A percentile compares a stretch with the other conserved stretches of the same genome.
These are phyloP conservation scores for Euwallacea similis DNA, from an alignment of 1,140 invertebrate genomes.

Conservation along the genomic window DNA sequence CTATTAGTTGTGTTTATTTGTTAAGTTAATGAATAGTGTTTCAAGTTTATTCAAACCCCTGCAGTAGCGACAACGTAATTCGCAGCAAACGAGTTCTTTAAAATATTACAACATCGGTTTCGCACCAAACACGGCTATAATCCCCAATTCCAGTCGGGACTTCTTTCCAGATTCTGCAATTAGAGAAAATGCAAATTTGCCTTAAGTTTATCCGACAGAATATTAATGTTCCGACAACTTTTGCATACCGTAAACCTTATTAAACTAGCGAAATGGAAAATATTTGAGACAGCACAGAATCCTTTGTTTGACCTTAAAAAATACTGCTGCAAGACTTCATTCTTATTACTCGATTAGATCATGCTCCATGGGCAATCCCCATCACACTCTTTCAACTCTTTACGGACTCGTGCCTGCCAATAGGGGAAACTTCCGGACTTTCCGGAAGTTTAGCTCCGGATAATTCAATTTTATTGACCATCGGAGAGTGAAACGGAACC, in stretches of 20 bases:
- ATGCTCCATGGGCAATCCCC: background rate
- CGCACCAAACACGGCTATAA: constrained; percentile 25
- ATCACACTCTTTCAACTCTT: constrained; percentile 1
- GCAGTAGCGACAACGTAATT: too few relatives aligned
- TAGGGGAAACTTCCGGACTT: background rate
- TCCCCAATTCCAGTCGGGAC: constrained; percentile 20
- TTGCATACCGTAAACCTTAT: constrained; percentile 12
- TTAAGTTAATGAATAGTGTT: too few relatives aligned
- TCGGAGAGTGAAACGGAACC: constrained; percentile 5
- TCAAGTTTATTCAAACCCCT: too few relatives aligned
- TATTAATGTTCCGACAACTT: constrained; percentile 23
- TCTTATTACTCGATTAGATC: background rate
- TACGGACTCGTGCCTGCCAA: too few relatives aligned
- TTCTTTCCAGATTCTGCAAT: constrained; percentile 24
- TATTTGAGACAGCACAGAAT: too few relatives aligned
- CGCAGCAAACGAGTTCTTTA: background rate
- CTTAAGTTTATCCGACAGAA: constrained; percentile 22
- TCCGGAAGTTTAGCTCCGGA: background rate
- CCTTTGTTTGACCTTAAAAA: background rate
- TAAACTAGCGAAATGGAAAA: too few relatives aligned
- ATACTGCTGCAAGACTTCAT: background rate
- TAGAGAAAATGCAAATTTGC: constrained; percentile 26
- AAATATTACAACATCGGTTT: constrained; percentile 17
- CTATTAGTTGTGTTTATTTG: too few relatives aligned
- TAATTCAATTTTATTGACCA: constrained; percentile 4